Conservation (phyloP, 2,888 invertebrate species). For the Phrixothrix hirtus region DNA sequence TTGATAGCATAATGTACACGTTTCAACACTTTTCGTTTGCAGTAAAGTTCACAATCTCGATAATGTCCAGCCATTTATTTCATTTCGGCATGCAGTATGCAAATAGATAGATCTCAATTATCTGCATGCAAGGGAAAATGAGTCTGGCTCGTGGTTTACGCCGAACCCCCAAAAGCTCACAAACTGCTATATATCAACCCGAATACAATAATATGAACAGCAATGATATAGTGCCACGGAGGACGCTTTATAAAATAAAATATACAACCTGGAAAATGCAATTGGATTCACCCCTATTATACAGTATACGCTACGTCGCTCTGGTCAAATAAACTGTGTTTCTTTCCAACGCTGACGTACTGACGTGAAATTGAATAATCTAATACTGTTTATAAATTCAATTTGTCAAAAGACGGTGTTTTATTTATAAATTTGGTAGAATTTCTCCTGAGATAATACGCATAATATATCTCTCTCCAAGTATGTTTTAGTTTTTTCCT, state of each 20-base stretch:
- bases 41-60: constrained; percentile 11
- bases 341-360: constrained; percentile 7
- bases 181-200: constrained; percentile 43
- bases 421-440: too few species aligned
- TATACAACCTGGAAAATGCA: constrained; percentile 43
- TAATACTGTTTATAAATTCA: constrained; percentile 30
- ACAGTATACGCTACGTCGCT: constrained; percentile 33
- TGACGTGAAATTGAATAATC: constrained; percentile 33
- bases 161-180: constrained; percentile 29
- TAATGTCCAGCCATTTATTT: constrained; percentile 10
- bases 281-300: constrained; percentile 38
- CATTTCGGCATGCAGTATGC: constrained; percentile 15
- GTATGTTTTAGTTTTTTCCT: too few species aligned
- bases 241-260: constrained; percentile 45
- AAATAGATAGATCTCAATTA: constrained; percentile 24
- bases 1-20: neutral
- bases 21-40: constrained; percentile 4
- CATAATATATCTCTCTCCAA: too few species aligned
- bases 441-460: too few species aligned
- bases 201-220: constrained; percentile 46
- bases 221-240: constrained; percentile 44
- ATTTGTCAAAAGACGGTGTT: constrained; percentile 9
- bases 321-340: constrained; percentile 21
- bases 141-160: constrained; percentile 16
- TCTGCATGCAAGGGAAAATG: constrained; percentile 11